Conservation (phyloP, 2,113 vertebrate genomes). For the Stegostoma tigrinum region DNA sequence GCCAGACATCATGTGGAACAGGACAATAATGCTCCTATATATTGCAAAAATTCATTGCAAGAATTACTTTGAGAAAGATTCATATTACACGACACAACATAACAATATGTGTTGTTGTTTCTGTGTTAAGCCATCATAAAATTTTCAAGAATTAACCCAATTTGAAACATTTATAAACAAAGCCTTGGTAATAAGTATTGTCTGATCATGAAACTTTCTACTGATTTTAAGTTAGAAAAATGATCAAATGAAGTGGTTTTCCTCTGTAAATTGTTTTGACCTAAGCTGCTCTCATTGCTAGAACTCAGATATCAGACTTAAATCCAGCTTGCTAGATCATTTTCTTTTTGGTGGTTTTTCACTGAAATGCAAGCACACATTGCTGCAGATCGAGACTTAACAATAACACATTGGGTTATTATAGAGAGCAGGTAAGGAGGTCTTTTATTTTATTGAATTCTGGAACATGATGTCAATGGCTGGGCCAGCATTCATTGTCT, state of each 20-base stretch:
- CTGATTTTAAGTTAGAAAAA: neutral
- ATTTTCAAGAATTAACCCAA: neutral
- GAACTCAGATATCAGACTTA: too few relatives aligned
- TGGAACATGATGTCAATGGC: too few relatives aligned
- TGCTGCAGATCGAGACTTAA: too few relatives aligned
- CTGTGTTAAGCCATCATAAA: neutral
- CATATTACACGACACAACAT: neutral
- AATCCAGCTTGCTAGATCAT: too few relatives aligned
- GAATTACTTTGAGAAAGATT: neutral
- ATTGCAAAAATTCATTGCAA: neutral
- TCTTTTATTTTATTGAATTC: too few relatives aligned
- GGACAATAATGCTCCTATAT: neutral
- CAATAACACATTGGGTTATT: too few relatives aligned
- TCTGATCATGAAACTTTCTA: neutral
- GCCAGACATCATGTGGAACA: too few relatives aligned
- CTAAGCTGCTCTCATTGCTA: too few relatives aligned
- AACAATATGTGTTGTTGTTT: neutral
- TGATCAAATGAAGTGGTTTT: neutral
- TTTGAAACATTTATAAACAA: neutral
- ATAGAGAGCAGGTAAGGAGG: too few relatives aligned
- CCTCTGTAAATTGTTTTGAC: neutral
- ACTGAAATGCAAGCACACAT: too few relatives aligned
- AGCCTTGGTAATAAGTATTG: neutral
- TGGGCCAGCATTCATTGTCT: too few relatives aligned
- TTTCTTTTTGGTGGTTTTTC: too few relatives aligned